Base-by-base conservation (phyloP, 2,797 vertebrate species). In the Anas georgica region DNA sequence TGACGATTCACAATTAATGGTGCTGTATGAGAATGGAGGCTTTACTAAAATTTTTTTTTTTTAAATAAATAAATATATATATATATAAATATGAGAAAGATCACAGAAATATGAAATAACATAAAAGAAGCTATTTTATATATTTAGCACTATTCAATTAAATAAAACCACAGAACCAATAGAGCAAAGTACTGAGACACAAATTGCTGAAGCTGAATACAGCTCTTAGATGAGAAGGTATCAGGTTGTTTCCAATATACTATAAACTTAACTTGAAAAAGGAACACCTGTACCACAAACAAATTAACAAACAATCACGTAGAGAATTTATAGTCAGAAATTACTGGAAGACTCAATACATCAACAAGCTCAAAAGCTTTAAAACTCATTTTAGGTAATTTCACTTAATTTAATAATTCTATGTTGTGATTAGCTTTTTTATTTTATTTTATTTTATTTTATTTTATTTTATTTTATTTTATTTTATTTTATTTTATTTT, bases 1-100 rank as follows among this genome's bases (percentile, higher is more conserved):
- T 70, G 75, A 87, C 48, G 64, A 33, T 78, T 86, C 31, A 48
- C n/a, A 79, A n/a, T 90, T 91, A 94, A 29, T 68, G 79, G 63
- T 86, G 28, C 39, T 88, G 46, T 73, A n/a, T 46, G 26, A 64
- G 21, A 31, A 83, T 22, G 3, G 4, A 74, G 56, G 17, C 6
- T 93, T 73, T 87, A 79, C 68, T 77, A 58, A 39, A 37, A 37
- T 9, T 9, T 35, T 5, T 12, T 39, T 39, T 39, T 39, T 39
- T 39, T 39, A 37, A 37, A 37, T 39, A 39, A 39, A 39, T 39
- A 39, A 39, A 39, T 39, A 39, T 17, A 43, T 17, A 43, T 43
- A 17, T 43, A 43, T 43, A 43, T 9, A 43, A 70, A 79, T 18
- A 5, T 64, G 67, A 93, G 62, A 64, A 84, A 70, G 66, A 48